Evolutionary conservation across 2,797 vertebrate genomes (phyloP), one percentile per base, ranked within the genome.

Genomic region (Gila robusta): DNA sequence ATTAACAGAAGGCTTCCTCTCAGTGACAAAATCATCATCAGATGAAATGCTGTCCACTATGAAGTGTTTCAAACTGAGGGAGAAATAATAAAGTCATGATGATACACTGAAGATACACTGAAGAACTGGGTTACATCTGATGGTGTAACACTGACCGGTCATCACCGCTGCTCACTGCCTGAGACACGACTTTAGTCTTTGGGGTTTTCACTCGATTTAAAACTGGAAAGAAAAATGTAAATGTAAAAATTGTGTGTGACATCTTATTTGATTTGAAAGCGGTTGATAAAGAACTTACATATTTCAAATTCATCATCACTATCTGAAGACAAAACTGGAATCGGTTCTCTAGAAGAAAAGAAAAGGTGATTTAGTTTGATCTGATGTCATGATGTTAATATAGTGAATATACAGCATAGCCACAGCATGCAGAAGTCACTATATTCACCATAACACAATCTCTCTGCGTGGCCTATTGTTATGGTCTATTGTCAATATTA

Each of bases 11-110:
- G 91, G 44, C 89, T 93, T 95, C 12, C 91, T 87, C 85, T 92
- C 89, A 35, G 67, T 37, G 47, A 94, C 76, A 84, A 96, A 96
- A 91, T 96, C 95, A 37, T 96, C 95, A 44, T 94, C 95, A 47
- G 95, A 95, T 9, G 90, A 95, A 56, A 26, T 77, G 86, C 93
- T 88, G 35, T 94, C 87, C 82, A 95, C 94, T 62, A 96, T 93
- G 82, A 96, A 96, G 35, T 92, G 79, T 90, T 93, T 94, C 28
- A 96, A 89, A 87, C 96, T 96, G 89, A 52, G 41, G 73, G 37
- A 32, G 73, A 81, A 37, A 87, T 81, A 92, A 1, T 32, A 21
- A 74, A n/a, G 32, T 5, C 5, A n/a, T 2, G 19, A 11, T 1
- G 0, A 32, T 32, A 32, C 32, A 35, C 21, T 2, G 21, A 5